Conservation (phyloP, 2,888 invertebrate genomes). For the Margaritifera margaritifera region DNA sequence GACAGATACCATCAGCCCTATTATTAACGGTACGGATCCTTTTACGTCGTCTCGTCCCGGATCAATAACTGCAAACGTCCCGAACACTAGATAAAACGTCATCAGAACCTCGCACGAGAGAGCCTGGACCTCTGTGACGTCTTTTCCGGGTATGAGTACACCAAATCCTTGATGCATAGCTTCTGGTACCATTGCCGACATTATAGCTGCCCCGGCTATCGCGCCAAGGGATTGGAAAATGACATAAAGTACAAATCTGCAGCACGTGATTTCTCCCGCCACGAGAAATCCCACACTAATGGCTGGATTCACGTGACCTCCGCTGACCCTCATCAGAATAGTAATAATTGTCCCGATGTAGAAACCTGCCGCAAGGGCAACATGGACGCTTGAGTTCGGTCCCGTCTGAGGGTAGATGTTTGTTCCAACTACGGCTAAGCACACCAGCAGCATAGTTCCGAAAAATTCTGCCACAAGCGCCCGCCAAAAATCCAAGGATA, state of each 20-base stretch:
- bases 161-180: constrained; percentile 44
- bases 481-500: constrained; percentile 45
- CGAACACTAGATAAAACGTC: constrained; percentile 48
- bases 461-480: constrained; percentile 52
- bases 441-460: constrained; percentile 46
- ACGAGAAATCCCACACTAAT: no score
- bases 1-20: constrained; percentile 49
- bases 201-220: constrained; percentile 19
- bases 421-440: constrained; percentile 40
- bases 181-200: constrained; percentile 35
- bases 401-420: constrained; percentile 8
- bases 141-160: constrained; percentile 34
- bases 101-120: constrained; percentile 48
- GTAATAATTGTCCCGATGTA: no score
- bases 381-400: constrained; percentile 27
- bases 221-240: no score
- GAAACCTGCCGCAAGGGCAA: constrained; percentile 37
- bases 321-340: constrained; percentile 38
- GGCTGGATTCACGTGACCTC: constrained; percentile 50
- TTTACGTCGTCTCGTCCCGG: constrained; percentile 39
- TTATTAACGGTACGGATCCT: constrained; percentile 49
- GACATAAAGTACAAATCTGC: no score
- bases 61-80: constrained; percentile 46
- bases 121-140: constrained; percentile 45
- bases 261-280: no score